Evolutionary conservation across 2,888 invertebrate species (phyloP).

Genomic region (Xestia ashworthii): DNA sequence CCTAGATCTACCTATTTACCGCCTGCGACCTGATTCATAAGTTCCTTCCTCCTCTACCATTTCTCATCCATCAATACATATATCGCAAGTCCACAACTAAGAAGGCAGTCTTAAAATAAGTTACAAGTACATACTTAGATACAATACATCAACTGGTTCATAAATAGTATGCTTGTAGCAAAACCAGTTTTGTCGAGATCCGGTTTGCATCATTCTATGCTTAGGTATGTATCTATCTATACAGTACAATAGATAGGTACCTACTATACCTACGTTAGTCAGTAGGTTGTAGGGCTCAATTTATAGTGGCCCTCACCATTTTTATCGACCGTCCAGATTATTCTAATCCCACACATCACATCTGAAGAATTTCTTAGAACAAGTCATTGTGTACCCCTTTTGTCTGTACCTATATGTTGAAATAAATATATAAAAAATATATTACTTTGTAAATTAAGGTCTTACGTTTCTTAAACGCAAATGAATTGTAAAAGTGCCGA

Average conservation of each 20-base stretch:
- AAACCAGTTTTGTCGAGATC: conserved; percentile 50
- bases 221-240: background rate
- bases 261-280: background rate
- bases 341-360: background rate
- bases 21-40: background rate
- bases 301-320: background rate
- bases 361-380: conserved; percentile 15
- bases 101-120: background rate
- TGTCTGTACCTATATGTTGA: background rate
- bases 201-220: conserved; percentile 49
- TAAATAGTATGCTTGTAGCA: conserved; percentile 1
- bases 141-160: background rate
- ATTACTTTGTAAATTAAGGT: background rate
- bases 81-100: background rate
- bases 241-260: background rate
- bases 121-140: background rate
- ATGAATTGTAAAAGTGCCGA: background rate
- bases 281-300: conserved; percentile 6
- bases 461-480: background rate
- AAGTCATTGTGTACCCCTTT: conserved; percentile 55
- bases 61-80: background rate
- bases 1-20: background rate
- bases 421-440: conserved; percentile 3
- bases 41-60: background rate
- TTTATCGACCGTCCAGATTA: background rate